Evolutionary conservation across 2,797 vertebrate genomes (phyloP), one percentile per base, ranked within the genome.

Genomic region (Lithobates sylvaticus): DNA sequence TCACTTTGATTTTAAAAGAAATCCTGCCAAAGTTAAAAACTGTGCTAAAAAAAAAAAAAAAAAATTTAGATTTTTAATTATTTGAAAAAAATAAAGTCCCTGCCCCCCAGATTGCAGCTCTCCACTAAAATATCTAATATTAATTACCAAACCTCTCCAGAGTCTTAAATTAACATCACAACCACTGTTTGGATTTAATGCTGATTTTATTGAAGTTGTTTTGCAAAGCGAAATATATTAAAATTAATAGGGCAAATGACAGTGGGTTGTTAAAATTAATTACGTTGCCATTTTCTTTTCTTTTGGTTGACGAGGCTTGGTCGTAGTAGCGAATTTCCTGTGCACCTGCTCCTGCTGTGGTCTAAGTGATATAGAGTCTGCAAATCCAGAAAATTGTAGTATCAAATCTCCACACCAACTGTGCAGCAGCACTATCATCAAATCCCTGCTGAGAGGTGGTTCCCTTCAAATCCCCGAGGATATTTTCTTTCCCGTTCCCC

Each of bases 271-370:
- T 76, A 50, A 67, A 76, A 86, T 83, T 79, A 88, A 89, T 85
- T 86, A 84, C 44, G 76, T 87, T 87, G 86, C 86, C 86, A 87
- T 87, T 87, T 87, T 87, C 81, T 87, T 71, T 80, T 75, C 81
- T 70, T 83, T 87, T 87, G 81, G 86, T 87, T 80, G 84, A 84
- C 47, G 65, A 70, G 81, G 86, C 81, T 80, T 3, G 81, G 76
- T 80, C 32, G 81, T 80, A 70, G 81, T 84, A 70, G 74, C 78
- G 88, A 81, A 89, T 91, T 94, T 92, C 78, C 82, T 88, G 88
- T 91, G 88, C 88, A 88, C 89, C 94, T 95, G 94, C 91, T 94
- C 90, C 92, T 91, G 88, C 86, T 87, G 88, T 78, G 91, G 90
- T 89, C 88, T 89, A 90, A 87, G 88, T 89, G 90, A 92, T 92